phyloP scores from a whole-genome alignment of 1,140 invertebrate genomes.

The Eulimnadia texana region DNA sequence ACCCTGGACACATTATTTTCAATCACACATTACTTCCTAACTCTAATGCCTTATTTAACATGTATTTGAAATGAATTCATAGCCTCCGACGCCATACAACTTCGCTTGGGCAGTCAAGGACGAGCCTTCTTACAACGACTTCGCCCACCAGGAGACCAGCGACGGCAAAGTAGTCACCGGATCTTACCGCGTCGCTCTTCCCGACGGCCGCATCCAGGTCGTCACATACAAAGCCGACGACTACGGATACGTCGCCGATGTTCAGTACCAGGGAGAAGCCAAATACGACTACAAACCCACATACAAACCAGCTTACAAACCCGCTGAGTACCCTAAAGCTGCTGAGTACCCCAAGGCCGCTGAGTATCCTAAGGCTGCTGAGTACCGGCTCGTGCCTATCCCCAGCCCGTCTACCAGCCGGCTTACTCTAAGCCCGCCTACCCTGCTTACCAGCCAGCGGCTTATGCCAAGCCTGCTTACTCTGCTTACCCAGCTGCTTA shows the following conservation, averaged over 20 bases:
- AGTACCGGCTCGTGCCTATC: background rate
- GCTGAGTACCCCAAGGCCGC: background rate
- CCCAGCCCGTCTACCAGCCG: background rate
- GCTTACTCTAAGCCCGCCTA: background rate
- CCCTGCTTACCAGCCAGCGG: background rate
- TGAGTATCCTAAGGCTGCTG: background rate
- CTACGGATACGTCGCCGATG: constrained; percentile 54
- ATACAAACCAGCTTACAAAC: background rate
- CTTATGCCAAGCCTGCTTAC: background rate
- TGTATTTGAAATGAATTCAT: too few species aligned
- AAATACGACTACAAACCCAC: constrained; percentile 37
- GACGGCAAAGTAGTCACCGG: constrained; percentile 43
- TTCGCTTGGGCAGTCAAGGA: constrained; percentile 59
- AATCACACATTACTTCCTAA: too few species aligned
- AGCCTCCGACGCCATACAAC: constrained; percentile 35
- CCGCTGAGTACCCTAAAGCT: background rate
- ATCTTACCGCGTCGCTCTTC: constrained; percentile 55
- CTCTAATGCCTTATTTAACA: too few species aligned
- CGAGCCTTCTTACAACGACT: constrained; percentile 48
- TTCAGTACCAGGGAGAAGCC: constrained; percentile 54
- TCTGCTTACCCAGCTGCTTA: background rate
- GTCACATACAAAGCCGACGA: constrained; percentile 17
- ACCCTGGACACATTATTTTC: too few species aligned
- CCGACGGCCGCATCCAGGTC: constrained; percentile 42
- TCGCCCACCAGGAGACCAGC: constrained; percentile 49